Evolutionary conservation across 2,113 vertebrate species (phyloP), one percentile per base, ranked within the genome.

Genomic region (Penelope pileata): DNA sequence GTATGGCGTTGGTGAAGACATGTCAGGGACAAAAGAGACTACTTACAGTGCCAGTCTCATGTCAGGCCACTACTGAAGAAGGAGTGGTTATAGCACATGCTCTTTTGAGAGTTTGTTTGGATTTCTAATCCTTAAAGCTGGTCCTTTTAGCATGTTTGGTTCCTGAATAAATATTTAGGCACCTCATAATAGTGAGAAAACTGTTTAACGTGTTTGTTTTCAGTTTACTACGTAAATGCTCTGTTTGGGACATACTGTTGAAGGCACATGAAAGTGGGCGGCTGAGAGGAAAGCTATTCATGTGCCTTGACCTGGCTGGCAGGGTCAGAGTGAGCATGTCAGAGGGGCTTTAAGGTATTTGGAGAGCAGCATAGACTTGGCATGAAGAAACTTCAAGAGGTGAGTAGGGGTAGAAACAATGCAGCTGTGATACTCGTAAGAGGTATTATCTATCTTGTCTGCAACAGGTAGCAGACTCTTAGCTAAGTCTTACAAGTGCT

Each of bases 41-140:
- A 12, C 24, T 80, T 42, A 23, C 12, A 51, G 19, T 17, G 15
- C 12, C 48, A 32, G 4, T 1, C 2, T 19, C 4, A 0, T 26
- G 23, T 34, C 16, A 17, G 42, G 29, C 53, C 56, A 21, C 15
- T 42, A 3, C 24, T 67, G 0, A 0, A 75, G 51, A 9, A 75
- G 53, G 14, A 93, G 10, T 5, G 42, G 13, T 47, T 76, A 60
- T 6, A 54, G 4, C 1, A 63, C 7, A 15, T 58, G 30, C 0
- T 2, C 42, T 74, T 59, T 29, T 30, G 27, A 68, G 5, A 23
- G 32, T 80, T 68, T 58, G 1, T 59, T 82, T 50, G 6, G 3
- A 67, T 19, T 82, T 94, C 62, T 42, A 34, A 26, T 68, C 43
- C 26, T 47, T 76, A 72, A 60, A 60, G 4, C 9, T 51, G 19